Evolutionary conservation across 2,888 invertebrate species (phyloP).

Genomic region (Noctua janthe): DNA sequence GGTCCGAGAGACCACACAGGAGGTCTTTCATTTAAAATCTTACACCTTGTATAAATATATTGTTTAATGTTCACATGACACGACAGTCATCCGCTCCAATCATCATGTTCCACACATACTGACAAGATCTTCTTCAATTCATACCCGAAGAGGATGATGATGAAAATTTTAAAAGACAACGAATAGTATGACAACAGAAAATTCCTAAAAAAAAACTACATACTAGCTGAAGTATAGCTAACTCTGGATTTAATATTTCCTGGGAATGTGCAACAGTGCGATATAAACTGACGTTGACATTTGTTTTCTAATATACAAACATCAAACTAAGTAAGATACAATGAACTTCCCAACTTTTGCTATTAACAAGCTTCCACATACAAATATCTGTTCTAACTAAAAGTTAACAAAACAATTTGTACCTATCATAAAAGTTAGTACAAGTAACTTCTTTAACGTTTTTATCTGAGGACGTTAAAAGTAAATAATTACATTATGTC

Average conservation of each 20-base stretch:
- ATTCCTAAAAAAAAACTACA: neutral
- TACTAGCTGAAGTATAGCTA: neutral
- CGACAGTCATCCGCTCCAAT: neutral
- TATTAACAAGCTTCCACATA: slow-evolving; percentile 23
- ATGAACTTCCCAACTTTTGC: slow-evolving; percentile 27
- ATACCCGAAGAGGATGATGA: neutral
- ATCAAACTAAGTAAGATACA: slow-evolving; percentile 28
- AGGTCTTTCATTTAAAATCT: no score
- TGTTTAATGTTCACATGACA: no score
- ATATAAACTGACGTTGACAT: neutral
- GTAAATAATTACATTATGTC: slow-evolving; percentile 6
- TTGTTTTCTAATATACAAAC: slow-evolving; percentile 1
- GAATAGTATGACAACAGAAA: neutral
- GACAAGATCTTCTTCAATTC: neutral
- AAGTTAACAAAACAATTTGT: slow-evolving; percentile 42
- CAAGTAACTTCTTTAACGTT: slow-evolving; percentile 20
- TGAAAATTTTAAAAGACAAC: neutral
- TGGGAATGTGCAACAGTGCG: neutral
- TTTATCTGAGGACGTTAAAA: slow-evolving; percentile 27
- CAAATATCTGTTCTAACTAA: slow-evolving; percentile 14
- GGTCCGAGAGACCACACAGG: no score
- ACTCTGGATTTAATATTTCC: neutral
- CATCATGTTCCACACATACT: neutral
- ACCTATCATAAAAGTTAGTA: slow-evolving; percentile 34
- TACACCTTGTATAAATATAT: no score